These are phyloP conservation scores for Euura saliciscinereae DNA, from an alignment of 1,140 invertebrate species.

Conservation along the genomic window DNA sequence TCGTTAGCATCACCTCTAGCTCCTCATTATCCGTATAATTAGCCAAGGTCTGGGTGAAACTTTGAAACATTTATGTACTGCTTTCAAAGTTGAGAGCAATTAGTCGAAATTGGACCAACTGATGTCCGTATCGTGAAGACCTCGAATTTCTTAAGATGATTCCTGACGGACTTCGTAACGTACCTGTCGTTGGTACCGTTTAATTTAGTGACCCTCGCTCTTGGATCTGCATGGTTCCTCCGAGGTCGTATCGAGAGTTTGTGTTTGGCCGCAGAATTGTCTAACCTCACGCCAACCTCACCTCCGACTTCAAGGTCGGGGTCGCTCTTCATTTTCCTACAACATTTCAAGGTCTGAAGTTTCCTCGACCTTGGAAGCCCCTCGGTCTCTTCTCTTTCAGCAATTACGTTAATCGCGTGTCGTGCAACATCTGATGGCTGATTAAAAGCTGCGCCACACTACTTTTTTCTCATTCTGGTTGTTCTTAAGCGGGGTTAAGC, in stretches of 20 bases:
- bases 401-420: background rate
- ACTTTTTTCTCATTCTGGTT: background rate
- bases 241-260: constrained; percentile 75
- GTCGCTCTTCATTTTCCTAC: constrained; percentile 65
- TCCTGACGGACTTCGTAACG: background rate
- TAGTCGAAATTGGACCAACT: too few relatives aligned
- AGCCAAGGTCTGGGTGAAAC: too few relatives aligned
- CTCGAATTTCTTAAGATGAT: too few relatives aligned
- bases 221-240: constrained; percentile 64
- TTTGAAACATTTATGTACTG: too few relatives aligned
- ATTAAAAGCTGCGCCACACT: background rate
- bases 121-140: too few relatives aligned
- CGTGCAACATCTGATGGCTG: background rate
- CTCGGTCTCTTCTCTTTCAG: background rate
- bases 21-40: too few relatives aligned
- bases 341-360: constrained; percentile 33
- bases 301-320: constrained; percentile 65
- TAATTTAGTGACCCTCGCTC: constrained; percentile 38
- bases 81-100: too few relatives aligned
- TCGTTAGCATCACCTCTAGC: too few relatives aligned
- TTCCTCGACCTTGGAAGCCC: constrained; percentile 8
- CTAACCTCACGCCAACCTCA: constrained; percentile 66
- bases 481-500: background rate
- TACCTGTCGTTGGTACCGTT: constrained; percentile 5
- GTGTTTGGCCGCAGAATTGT: constrained; percentile 75